phyloP scores from a whole-genome alignment of 2,113 vertebrate genomes.

The Edolisoma coerulescens region DNA sequence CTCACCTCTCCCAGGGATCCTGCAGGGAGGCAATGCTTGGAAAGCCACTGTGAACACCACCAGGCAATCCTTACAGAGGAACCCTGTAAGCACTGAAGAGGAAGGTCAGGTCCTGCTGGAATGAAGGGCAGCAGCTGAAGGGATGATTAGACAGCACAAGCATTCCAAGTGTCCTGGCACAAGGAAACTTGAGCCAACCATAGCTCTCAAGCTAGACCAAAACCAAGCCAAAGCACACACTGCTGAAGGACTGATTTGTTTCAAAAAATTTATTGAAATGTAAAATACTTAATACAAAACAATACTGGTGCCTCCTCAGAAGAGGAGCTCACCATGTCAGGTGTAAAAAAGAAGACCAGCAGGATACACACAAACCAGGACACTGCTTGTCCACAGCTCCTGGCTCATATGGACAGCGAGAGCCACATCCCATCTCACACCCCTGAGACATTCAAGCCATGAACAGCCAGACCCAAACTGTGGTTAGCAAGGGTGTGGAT shows the following conservation, averaged over 20 bases:
- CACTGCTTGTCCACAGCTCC: neutral
- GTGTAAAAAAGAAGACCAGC: neutral
- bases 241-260: neutral
- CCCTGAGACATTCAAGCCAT: neutral
- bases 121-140: neutral
- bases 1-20: neutral
- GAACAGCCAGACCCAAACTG: neutral
- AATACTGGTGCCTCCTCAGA: neutral
- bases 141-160: neutral
- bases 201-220: neutral
- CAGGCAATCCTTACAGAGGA: neutral
- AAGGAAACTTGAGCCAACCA: neutral
- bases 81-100: neutral
- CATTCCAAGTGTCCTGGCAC: neutral
- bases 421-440: neutral
- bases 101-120: neutral
- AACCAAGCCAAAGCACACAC: neutral
- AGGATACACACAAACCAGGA: neutral
- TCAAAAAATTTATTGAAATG: conserved; percentile 41
- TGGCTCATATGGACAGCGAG: neutral
- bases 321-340: neutral
- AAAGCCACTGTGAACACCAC: neutral
- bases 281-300: conserved; percentile 12
- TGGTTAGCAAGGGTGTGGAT: neutral
- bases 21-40: neutral